These are phyloP conservation scores for Otocyon megalotis DNA, from an alignment of 2,113 vertebrate species.

Conservation along the genomic window DNA sequence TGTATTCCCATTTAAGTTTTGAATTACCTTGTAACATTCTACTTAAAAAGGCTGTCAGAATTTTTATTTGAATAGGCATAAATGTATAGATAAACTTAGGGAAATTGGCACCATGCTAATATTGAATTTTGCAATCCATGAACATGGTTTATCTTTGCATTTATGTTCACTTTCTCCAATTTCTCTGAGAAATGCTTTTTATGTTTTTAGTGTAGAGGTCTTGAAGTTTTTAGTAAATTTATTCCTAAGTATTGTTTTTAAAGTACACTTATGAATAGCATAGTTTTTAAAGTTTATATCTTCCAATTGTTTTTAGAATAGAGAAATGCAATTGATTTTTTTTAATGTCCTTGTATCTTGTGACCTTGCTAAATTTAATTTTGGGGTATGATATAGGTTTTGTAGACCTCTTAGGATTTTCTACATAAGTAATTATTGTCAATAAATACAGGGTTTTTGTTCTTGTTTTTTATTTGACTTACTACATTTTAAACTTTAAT, in stretches of 20 bases:
- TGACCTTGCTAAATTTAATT: background rate
- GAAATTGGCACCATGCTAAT: background rate
- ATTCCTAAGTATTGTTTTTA: background rate
- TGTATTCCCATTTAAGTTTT: background rate
- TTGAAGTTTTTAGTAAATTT: background rate
- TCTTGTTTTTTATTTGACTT: background rate
- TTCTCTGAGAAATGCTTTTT: background rate
- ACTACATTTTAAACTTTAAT: background rate
- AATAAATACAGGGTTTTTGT: background rate
- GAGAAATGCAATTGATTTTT: background rate
- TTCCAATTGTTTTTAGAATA: background rate
- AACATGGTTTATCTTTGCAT: background rate
- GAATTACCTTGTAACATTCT: background rate
- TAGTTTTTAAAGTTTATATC: constrained; percentile 13
- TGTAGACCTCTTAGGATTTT: background rate
- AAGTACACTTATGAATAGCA: background rate
- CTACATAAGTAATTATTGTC: background rate
- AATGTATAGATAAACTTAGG: background rate
- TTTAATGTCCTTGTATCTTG: background rate
- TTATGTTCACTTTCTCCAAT: background rate
- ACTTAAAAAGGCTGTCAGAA: background rate
- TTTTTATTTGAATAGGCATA: background rate
- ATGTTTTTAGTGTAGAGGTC: background rate
- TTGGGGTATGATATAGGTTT: background rate
- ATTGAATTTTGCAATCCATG: background rate